These are phyloP conservation scores for Pocillopora meandrina DNA, from an alignment of 92 coral and sea anemone genomes.

Conservation along the genomic window DNA sequence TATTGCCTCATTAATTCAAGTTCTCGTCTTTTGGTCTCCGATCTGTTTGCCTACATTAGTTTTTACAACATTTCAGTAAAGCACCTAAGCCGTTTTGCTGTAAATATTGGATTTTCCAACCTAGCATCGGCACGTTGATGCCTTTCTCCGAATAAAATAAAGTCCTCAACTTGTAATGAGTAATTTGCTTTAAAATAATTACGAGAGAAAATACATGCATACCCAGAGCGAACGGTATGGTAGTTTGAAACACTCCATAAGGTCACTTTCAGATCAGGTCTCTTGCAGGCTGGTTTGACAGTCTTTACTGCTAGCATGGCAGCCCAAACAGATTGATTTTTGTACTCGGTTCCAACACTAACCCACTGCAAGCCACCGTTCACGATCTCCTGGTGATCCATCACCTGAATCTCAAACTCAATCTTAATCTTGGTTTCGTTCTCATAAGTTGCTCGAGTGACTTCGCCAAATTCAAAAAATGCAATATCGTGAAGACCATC, in stretches of 20 bases:
- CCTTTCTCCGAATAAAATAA: not conserved
- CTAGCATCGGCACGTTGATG: not conserved
- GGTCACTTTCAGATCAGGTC: slow-evolving; percentile 53
- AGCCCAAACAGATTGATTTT: slow-evolving; percentile 65
- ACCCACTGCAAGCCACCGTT: slow-evolving; percentile 74
- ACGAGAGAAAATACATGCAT: slow-evolving; percentile 12
- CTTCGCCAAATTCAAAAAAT: slow-evolving; percentile 58
- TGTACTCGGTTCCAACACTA: slow-evolving; percentile 71
- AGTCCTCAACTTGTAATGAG: not conserved
- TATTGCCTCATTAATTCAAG: too few relatives aligned
- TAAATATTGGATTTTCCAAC: too few relatives aligned
- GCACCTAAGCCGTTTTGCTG: too few relatives aligned
- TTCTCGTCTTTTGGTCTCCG: too few relatives aligned
- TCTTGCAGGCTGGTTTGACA: slow-evolving; percentile 45
- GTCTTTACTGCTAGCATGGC: slow-evolving; percentile 60
- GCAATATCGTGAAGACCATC: slow-evolving; percentile 51
- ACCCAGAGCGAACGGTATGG: slow-evolving; percentile 28
- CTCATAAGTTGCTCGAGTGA: slow-evolving; percentile 34
- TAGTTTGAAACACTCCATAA: not conserved
- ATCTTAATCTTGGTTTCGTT: slow-evolving; percentile 32
- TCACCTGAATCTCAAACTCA: slow-evolving; percentile 63
- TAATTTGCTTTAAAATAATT: not conserved
- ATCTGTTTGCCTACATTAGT: too few relatives aligned
- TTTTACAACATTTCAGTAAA: too few relatives aligned
- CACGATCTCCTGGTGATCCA: slow-evolving; percentile 45